phyloP scores from a whole-genome alignment of 2,888 invertebrate genomes.

The Pteria penguin region DNA sequence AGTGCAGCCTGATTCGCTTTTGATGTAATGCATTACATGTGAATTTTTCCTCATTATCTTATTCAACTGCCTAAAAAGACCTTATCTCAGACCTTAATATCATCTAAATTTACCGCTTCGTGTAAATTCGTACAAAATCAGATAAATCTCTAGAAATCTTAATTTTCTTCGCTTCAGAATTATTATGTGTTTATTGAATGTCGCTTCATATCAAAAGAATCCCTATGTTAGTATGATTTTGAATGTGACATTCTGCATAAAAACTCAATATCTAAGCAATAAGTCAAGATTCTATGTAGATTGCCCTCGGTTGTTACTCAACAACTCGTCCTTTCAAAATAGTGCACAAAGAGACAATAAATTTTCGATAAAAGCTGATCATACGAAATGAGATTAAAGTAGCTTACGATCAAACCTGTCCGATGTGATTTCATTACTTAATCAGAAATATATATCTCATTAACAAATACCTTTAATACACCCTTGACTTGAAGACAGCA shows the following conservation, averaged over 20 bases:
- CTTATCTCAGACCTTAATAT: slow-evolving; percentile 16
- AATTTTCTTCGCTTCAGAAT: neutral
- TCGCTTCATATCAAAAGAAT: neutral
- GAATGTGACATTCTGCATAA: neutral
- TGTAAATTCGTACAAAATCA: slow-evolving; percentile 1
- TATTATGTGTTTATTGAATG: neutral
- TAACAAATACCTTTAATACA: too few species aligned
- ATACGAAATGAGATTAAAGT: neutral
- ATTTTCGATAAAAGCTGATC: neutral
- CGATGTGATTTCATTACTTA: too few species aligned
- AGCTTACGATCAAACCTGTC: too few species aligned
- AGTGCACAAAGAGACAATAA: neutral
- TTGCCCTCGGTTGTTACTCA: neutral
- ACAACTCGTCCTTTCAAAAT: neutral
- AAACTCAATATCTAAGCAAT: neutral
- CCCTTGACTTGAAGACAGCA: too few species aligned
- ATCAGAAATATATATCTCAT: too few species aligned
- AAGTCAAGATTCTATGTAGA: neutral
- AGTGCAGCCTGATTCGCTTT: neutral
- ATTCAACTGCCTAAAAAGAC: slow-evolving; percentile 19
- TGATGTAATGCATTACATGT: slow-evolving; percentile 6
- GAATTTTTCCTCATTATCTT: slow-evolving; percentile 3
- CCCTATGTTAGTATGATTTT: neutral
- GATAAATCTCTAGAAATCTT: neutral
- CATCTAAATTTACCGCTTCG: slow-evolving; percentile 29